Base-by-base conservation (phyloP, 2,888 invertebrate species). In the Panopea generosa region DNA sequence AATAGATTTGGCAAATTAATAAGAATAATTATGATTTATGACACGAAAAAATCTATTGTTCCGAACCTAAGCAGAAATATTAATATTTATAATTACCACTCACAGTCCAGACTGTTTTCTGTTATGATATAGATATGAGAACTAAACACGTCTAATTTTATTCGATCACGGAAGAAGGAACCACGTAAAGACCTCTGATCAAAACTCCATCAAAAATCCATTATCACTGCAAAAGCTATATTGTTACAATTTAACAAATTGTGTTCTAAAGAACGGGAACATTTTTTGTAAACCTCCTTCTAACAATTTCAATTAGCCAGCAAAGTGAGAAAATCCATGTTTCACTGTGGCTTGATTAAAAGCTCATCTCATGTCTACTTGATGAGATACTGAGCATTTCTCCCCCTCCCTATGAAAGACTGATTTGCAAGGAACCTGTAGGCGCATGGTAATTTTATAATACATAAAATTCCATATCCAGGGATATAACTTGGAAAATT, bases 201-300 rank as follows among this genome's bases (percentile, higher is more conserved):
- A 60, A 60, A 60, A 27, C 26, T 47, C 24, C 60, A 60, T 60
- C 29, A 60, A 47, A 60, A 47, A 60, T 20, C 45, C 60, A 60
- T 60, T 60, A 45, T 29, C 60, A n/a, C 18, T 29, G 29, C 49
- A 33, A 47, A 27, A 27, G 47, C n/a, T 45, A 60, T 60, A 60
- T 60, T 60, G 60, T 60, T 60, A 60, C 60, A 60, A 59, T 59
- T 59, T 59, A 43, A 59, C 27, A 59, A 59, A 59, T 59, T 59
- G 59, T 43, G 47, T 60, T 29, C 49, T 26, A 20, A 22, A 29
- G 33, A 59, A 47, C 49, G 11, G 11, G 33, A 33, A 33, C 33
- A 33, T 33, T 45, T 63, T 63, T 43, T 55, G 53, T 53, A 43
- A 53, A 63, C 40, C 55, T 55, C 24, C 26, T 27, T 18, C 38